A percentile compares a stretch with the other conserved stretches of the same genome.
phyloP scores from a whole-genome alignment of 2,113 vertebrate species.

The Ceyx melanurus region DNA sequence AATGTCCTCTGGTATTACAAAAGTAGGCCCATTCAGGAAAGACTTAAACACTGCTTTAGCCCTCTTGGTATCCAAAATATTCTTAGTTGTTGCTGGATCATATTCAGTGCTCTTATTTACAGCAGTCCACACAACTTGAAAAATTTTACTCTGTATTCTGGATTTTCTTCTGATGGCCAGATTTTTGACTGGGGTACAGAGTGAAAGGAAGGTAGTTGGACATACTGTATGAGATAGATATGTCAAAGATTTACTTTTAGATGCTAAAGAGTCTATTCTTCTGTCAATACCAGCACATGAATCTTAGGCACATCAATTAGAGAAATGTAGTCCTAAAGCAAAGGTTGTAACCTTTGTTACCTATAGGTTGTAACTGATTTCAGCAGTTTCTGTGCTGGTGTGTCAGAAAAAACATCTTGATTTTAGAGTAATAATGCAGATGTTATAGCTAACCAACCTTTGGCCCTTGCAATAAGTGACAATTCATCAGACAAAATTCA shows the following conservation, averaged over 20 bases:
- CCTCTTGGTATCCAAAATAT: neutral
- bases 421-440: neutral
- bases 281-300: neutral
- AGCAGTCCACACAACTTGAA: neutral
- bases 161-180: neutral
- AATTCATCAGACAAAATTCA: neutral
- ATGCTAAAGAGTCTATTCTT: neutral
- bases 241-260: conserved; percentile 18
- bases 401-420: neutral
- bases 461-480: neutral
- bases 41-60: neutral
- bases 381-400: neutral
- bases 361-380: neutral
- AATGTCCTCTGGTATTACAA: neutral
- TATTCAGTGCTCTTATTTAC: neutral
- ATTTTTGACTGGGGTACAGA: neutral
- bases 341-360: neutral
- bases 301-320: neutral
- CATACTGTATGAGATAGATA: neutral
- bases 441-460: neutral
- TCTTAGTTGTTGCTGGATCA: neutral
- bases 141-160: neutral
- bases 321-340: neutral
- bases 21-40: neutral
- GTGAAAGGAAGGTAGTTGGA: neutral